Evolutionary conservation across 92 coral and sea anemone species (phyloP), one percentile per base, ranked within the genome.

Genomic region (Pocillopora grandis): DNA sequence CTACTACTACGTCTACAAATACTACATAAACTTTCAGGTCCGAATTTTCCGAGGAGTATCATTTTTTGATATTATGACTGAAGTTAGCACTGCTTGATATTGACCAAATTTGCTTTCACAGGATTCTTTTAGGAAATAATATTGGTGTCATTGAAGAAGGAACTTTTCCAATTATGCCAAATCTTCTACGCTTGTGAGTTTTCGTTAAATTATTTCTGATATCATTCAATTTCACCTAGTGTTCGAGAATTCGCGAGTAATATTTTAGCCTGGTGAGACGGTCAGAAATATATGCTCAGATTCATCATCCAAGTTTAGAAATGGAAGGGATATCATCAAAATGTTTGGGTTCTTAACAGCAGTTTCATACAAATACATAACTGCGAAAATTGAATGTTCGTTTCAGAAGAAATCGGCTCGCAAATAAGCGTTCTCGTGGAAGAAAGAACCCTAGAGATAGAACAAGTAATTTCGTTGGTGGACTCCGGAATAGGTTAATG

Each of bases 131-230:
- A 33, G 84, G 65, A 9, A 89, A 85, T 86, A 80, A 36, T 49
- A 73, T 89, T 35, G 61, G 60, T 42, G 82, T 66, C 31, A 60
- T 89, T 37, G 76, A 58, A 16, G 80, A 70, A 61, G 33, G 57
- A 33, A 65, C 88, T 1, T 89, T 89, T 82, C 75, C 81, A 71
- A 56, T 21, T 1, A 31, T 85, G 61, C 86, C 76, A 8, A 7
- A 75, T 23, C 85, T 89, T 18, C 59, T 67, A 27, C n/a, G 31
- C 69, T 64, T 89, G 92, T 85, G 37, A 80, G 92, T 74, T 37
- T 76, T 42, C 5, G 7, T 42, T 42, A 3, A 42, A 42, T 42
- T 42, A 42, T 42, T 42, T 27, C 58, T 27, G 20, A 17, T 15
- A 15, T 69, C 37, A 0, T 64, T 18, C 10, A 2, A 0, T 2